These are phyloP conservation scores for Hydrophis major DNA, from an alignment of 2,797 vertebrate species.

Conservation along the genomic window DNA sequence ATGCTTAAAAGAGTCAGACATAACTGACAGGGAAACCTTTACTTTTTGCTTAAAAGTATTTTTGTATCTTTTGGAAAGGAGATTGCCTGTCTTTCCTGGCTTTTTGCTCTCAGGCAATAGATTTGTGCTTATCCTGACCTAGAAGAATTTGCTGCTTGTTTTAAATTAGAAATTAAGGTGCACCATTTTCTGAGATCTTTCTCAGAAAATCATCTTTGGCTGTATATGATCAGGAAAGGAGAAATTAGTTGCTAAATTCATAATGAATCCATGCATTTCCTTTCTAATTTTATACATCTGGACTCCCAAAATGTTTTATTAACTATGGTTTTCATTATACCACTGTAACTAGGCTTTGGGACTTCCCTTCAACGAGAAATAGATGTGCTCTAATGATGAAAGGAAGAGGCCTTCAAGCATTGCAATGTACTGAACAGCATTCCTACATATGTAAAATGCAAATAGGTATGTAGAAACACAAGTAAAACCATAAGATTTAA, in stretches of 20 bases:
- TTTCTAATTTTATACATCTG: not conserved
- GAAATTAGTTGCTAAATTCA: not conserved
- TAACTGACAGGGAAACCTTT: not conserved
- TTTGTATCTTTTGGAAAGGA: not conserved
- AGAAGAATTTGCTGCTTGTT: not conserved
- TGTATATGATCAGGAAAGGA: not conserved
- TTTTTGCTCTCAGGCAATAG: not conserved
- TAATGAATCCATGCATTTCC: not conserved
- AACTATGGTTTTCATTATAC: not conserved
- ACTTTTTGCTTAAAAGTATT: not conserved
- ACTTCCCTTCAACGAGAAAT: not conserved
- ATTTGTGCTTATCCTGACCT: not conserved
- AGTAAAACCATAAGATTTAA: not conserved
- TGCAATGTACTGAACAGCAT: not conserved
- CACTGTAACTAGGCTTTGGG: slow-evolving; percentile 15
- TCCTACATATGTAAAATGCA: slow-evolving; percentile 19
- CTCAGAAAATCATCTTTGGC: not conserved
- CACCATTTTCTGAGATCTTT: not conserved
- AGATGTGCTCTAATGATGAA: not conserved
- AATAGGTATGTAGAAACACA: not conserved
- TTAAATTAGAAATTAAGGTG: not conserved
- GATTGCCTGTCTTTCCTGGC: not conserved
- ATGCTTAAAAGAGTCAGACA: not conserved
- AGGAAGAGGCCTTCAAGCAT: slow-evolving; percentile 8
- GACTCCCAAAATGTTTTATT: not conserved